phyloP scores from a whole-genome alignment of 2,113 vertebrate genomes.

The Monopterus albus region DNA sequence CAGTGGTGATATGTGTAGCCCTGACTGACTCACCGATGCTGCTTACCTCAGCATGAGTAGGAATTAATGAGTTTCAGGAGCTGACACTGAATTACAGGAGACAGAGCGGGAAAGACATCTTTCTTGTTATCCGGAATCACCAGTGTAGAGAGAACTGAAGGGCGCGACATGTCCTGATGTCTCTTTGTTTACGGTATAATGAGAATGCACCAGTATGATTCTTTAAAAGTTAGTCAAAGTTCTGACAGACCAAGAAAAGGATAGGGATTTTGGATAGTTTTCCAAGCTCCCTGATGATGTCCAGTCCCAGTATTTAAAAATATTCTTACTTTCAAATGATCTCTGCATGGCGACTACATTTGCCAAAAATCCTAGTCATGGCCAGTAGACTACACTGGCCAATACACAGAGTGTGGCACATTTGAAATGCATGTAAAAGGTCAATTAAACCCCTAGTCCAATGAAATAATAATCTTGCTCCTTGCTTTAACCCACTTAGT shows the following conservation, averaged over 20 bases:
- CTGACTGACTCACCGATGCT: constrained; percentile 45
- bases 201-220: not conserved
- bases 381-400: too few relatives aligned
- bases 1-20: constrained; percentile 5
- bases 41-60: constrained; percentile 53
- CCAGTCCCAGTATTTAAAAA: too few relatives aligned
- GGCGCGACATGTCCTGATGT: constrained; percentile 22
- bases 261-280: not conserved
- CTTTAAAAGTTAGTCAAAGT: not conserved
- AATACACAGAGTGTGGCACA: too few relatives aligned
- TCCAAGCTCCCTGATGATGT: not conserved
- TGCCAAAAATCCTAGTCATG: too few relatives aligned
- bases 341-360: too few relatives aligned
- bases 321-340: too few relatives aligned
- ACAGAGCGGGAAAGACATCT: constrained; percentile 1
- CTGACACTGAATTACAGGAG: constrained; percentile 27
- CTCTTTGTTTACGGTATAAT: constrained; percentile 9
- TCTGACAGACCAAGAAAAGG: not conserved
- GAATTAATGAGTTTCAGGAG: constrained; percentile 58
- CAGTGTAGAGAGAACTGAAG: constrained; percentile 11
- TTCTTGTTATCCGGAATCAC: constrained; percentile 35
- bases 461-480: too few relatives aligned
- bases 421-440: too few relatives aligned
- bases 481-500: too few relatives aligned
- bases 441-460: too few relatives aligned